phyloP scores from a whole-genome alignment of 2,888 invertebrate genomes.

The Anodontia alba region DNA sequence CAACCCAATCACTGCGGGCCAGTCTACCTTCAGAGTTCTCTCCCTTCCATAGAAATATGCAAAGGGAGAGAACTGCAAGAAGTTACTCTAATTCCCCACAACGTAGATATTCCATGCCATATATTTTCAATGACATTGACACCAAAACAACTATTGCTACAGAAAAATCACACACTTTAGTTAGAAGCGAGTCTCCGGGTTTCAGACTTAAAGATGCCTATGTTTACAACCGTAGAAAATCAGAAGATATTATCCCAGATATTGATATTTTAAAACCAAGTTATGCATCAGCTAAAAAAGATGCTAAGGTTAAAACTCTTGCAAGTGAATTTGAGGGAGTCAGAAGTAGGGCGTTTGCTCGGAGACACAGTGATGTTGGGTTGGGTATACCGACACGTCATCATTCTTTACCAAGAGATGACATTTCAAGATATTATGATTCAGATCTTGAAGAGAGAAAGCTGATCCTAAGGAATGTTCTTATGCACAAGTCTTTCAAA shows the following conservation, averaged over 20 bases:
- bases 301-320: neutral
- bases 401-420: slow-evolving; percentile 9
- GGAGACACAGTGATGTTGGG: slow-evolving; percentile 51
- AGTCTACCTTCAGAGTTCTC: slow-evolving; percentile 35
- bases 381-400: slow-evolving; percentile 24
- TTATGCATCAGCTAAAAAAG: neutral
- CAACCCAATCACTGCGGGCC: slow-evolving; percentile 35
- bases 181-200: slow-evolving; percentile 1
- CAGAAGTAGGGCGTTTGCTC: neutral
- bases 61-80: slow-evolving; percentile 6
- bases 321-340: neutral
- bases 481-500: neutral
- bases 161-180: neutral
- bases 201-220: slow-evolving; percentile 52
- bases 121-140: neutral
- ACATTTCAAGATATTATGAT: slow-evolving; percentile 15
- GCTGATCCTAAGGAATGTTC: neutral
- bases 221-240: slow-evolving; percentile 44
- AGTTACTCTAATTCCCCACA: slow-evolving; percentile 1
- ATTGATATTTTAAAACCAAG: slow-evolving; percentile 4
- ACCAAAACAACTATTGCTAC: neutral
- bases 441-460: slow-evolving; percentile 17
- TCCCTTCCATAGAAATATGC: slow-evolving; percentile 26
- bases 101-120: neutral
- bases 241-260: slow-evolving; percentile 24